Percentiles rank a stretch among this genome's conserved stretches.
Evolutionary conservation across 2,113 vertebrate genomes (phyloP).

Genomic region (Solenodon paradoxus): DNA sequence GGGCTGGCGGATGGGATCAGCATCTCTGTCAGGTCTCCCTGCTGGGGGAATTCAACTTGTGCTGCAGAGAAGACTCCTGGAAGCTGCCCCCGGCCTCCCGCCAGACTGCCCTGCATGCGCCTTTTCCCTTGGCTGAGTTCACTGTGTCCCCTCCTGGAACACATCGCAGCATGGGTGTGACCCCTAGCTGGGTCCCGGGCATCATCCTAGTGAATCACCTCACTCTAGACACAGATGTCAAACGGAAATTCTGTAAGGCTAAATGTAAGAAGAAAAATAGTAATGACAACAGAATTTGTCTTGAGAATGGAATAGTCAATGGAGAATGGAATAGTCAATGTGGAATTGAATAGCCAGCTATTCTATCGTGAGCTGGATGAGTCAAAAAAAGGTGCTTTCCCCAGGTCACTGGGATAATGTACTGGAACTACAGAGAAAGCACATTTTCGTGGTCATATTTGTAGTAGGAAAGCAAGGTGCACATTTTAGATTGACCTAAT

Average conservation of each 20-base stretch:
- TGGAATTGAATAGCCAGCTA: not conserved
- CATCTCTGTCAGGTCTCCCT: not conserved
- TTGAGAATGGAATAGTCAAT: not conserved
- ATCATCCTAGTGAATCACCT: fast-evolving
- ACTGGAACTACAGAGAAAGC: too few relatives aligned
- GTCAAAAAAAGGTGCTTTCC: too few relatives aligned
- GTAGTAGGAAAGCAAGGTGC: not conserved
- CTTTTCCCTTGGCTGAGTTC: not conserved
- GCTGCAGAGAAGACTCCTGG: not conserved
- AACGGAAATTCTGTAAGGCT: not conserved
- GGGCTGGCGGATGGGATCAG: not conserved
- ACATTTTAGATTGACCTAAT: not conserved
- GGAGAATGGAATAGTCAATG: not conserved
- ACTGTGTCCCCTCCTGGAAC: not conserved
- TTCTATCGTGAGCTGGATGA: not conserved
- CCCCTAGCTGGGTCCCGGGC: fast-evolving
- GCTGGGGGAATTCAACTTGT: too few relatives aligned
- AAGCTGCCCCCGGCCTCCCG: not conserved
- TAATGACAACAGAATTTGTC: fast-evolving
- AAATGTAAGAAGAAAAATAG: not conserved
- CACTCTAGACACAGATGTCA: too few relatives aligned
- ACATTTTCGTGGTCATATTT: not conserved
- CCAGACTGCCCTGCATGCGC: fast-evolving
- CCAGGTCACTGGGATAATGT: fast-evolving
- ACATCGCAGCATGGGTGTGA: fast-evolving